phyloP scores from a whole-genome alignment of 2,113 vertebrate genomes.

The Xiphorhynchus elegans region DNA sequence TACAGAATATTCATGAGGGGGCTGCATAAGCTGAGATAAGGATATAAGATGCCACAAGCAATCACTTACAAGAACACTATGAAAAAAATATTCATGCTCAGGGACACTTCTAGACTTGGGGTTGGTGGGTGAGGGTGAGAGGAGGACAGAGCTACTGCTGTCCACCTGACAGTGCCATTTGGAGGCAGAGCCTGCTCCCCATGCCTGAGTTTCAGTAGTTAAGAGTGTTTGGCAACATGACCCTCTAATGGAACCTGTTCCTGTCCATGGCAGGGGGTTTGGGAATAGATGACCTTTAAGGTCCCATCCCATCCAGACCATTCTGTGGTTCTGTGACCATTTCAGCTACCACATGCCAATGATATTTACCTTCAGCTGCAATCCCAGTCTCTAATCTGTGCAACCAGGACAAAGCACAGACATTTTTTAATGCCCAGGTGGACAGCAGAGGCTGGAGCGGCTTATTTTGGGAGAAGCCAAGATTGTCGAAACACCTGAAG shows the following conservation, averaged over 20 bases:
- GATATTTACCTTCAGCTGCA: background rate
- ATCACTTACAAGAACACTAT: conserved; percentile 72
- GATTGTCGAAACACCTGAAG: background rate
- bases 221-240: fast-evolving
- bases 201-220: background rate
- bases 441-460: background rate
- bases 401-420: background rate
- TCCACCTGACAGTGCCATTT: background rate
- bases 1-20: conserved; percentile 99
- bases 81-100: conserved; percentile 38
- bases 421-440: background rate
- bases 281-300: too few species aligned
- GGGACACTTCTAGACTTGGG: background rate
- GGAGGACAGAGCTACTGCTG: background rate
- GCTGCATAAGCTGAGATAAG: conserved; percentile 96
- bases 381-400: background rate
- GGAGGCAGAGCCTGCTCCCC: background rate
- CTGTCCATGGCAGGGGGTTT: background rate
- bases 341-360: background rate
- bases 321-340: background rate
- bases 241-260: background rate
- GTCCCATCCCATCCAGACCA: background rate
- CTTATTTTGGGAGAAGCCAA: background rate
- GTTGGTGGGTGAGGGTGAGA: background rate
- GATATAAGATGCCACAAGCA: conserved; percentile 79